phyloP scores from a whole-genome alignment of 1,140 invertebrate species.

The Lethrus apterus region DNA sequence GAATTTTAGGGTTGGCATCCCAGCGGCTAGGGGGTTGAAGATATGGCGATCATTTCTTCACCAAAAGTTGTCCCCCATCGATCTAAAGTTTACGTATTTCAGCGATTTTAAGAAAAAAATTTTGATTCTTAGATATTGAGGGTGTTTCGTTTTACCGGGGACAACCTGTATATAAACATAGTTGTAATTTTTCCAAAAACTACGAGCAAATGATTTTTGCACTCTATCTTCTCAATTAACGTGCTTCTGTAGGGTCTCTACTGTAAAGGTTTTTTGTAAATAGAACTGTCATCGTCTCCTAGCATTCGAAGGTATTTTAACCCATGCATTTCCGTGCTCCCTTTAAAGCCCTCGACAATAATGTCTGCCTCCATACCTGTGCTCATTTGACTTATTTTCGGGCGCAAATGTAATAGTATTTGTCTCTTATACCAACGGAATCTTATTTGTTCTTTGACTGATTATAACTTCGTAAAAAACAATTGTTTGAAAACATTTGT shows the following conservation, averaged over 20 bases:
- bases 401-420: constrained; percentile 17
- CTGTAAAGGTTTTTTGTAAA: constrained; percentile 1
- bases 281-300: constrained; percentile 1
- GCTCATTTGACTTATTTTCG: not conserved
- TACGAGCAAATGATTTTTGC: constrained; percentile 11
- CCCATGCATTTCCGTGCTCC: not conserved
- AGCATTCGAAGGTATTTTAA: constrained; percentile 5
- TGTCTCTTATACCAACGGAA: constrained; percentile 27
- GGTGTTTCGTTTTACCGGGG: too few relatives aligned
- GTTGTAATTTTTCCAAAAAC: constrained; percentile 15
- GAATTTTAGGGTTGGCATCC: too few relatives aligned
- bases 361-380: constrained; percentile 11
- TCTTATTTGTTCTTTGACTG: constrained; percentile 16
- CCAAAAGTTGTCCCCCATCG: too few relatives aligned
- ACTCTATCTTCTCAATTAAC: constrained; percentile 6
- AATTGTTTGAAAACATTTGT: too few relatives aligned
- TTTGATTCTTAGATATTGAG: too few relatives aligned
- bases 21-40: too few relatives aligned
- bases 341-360: constrained; percentile 1
- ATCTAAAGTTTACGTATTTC: too few relatives aligned
- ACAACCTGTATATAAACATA: too few relatives aligned
- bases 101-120: too few relatives aligned
- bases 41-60: too few relatives aligned
- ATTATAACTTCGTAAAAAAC: constrained; percentile 16
- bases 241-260: not conserved